Percentiles rank a stretch among this genome's conserved stretches.
These are phyloP conservation scores for Parauchenoglanis punctatus DNA, from an alignment of 2,797 vertebrate species.

Conservation along the genomic window DNA sequence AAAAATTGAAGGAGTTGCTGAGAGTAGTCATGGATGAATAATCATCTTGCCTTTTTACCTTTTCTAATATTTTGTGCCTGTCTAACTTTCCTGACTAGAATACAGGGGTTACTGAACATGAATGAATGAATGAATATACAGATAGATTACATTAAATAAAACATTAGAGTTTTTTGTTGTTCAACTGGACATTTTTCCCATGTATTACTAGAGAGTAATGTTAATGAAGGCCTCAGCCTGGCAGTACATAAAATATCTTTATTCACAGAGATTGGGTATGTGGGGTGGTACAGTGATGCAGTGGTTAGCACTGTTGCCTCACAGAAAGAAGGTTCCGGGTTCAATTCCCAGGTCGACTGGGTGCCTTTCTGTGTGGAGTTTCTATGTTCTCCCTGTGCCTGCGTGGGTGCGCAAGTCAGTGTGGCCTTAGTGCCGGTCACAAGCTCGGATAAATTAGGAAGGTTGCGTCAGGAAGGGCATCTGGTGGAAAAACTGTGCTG, in stretches of 20 bases:
- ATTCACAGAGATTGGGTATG: neutral
- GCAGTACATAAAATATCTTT: neutral
- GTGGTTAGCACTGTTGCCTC: too few relatives aligned
- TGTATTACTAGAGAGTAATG: neutral
- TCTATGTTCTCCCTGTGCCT: too few relatives aligned
- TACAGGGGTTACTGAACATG: neutral
- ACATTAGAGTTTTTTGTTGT: neutral
- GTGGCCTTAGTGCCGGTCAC: too few relatives aligned
- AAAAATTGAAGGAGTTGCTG: conserved; percentile 12
- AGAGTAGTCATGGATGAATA: conserved; percentile 15
- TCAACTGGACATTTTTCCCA: neutral
- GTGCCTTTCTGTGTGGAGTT: too few relatives aligned
- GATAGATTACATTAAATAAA: neutral
- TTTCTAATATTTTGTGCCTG: neutral
- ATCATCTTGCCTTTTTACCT: conserved; percentile 6
- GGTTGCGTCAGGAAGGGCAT: too few relatives aligned
- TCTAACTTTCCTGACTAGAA: neutral
- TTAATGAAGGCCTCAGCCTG: neutral
- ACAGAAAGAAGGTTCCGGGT: too few relatives aligned
- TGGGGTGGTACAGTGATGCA: too few relatives aligned
- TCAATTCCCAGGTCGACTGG: too few relatives aligned
- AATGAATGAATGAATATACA: neutral
- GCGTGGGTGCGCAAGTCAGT: too few relatives aligned
- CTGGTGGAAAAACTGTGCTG: too few relatives aligned
- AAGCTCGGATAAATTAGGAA: too few relatives aligned